Evolutionary conservation across 1,140 invertebrate species (phyloP).

Genomic region (Subanguina moxae): DNA sequence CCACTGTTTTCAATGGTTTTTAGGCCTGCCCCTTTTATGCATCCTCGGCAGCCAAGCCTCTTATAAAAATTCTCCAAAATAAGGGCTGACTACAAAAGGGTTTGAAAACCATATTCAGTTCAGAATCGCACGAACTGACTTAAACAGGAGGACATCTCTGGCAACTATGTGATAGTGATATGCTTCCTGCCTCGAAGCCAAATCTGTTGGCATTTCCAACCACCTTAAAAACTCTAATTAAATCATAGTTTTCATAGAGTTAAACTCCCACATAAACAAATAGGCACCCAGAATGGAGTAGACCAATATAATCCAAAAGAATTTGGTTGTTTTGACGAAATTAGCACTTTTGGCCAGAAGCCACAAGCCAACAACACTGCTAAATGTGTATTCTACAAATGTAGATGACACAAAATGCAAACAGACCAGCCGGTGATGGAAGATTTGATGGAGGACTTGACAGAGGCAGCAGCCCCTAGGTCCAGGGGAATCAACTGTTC

Average conservation of each 20-base stretch:
- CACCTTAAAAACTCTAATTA: slow-evolving; percentile 7
- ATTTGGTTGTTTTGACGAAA: slow-evolving; percentile 3
- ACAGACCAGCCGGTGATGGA: background rate
- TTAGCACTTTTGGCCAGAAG: background rate
- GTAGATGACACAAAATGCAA: background rate
- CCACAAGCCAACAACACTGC: background rate
- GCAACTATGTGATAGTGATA: slow-evolving; percentile 36
- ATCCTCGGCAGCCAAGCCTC: no score
- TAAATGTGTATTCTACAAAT: background rate
- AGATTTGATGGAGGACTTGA: background rate
- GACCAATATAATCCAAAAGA: slow-evolving; percentile 30
- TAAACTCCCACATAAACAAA: slow-evolving; percentile 22
- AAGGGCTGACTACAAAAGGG: no score
- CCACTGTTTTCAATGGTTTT: no score
- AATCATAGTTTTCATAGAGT: no score
- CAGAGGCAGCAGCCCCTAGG: background rate
- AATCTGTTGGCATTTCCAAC: slow-evolving; percentile 40
- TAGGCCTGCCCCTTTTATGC: no score
- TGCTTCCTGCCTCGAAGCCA: slow-evolving; percentile 36
- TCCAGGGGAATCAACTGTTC: slow-evolving; percentile 13
- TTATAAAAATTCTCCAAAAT: no score
- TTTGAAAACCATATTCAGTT: slow-evolving; percentile 13
- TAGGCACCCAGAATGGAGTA: slow-evolving; percentile 31
- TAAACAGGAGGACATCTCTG: slow-evolving; percentile 42
- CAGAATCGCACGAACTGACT: slow-evolving; percentile 21